phyloP scores from a whole-genome alignment of 2,888 invertebrate genomes.

The Autographa gamma region DNA sequence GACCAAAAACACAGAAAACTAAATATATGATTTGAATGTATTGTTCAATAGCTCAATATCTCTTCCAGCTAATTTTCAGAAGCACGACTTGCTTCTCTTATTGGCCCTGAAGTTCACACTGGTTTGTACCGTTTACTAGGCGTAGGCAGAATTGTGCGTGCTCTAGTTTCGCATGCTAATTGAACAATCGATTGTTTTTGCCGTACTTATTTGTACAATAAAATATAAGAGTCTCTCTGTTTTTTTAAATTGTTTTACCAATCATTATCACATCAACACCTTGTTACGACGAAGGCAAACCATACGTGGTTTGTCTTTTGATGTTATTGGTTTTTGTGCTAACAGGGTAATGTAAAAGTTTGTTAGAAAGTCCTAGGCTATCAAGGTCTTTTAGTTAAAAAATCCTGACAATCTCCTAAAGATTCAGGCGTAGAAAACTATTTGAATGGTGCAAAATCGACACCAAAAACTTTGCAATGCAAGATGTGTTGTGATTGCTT shows the following conservation, averaged over 20 bases:
- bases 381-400: too few relatives aligned
- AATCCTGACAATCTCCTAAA: too few relatives aligned
- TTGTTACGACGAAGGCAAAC: neutral
- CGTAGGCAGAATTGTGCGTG: slow-evolving; percentile 11
- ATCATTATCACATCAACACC: neutral
- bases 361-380: too few relatives aligned
- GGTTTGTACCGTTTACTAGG: slow-evolving; percentile 35
- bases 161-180: slow-evolving; percentile 26
- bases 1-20: too few relatives aligned
- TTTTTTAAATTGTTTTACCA: neutral
- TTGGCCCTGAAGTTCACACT: slow-evolving; percentile 70
- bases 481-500: too few relatives aligned
- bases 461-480: too few relatives aligned
- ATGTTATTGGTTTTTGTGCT: too few relatives aligned
- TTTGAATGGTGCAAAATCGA: too few relatives aligned
- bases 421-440: too few relatives aligned
- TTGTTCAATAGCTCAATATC: neutral
- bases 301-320: too few relatives aligned
- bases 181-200: slow-evolving; percentile 1
- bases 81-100: slow-evolving; percentile 72
- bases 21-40: neutral
- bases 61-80: neutral
- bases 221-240: neutral
- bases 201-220: neutral
- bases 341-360: too few relatives aligned